Percentiles rank a stretch among this genome's conserved stretches.
phyloP scores from a whole-genome alignment of 2,888 invertebrate genomes.

The Campoplex capitator region DNA sequence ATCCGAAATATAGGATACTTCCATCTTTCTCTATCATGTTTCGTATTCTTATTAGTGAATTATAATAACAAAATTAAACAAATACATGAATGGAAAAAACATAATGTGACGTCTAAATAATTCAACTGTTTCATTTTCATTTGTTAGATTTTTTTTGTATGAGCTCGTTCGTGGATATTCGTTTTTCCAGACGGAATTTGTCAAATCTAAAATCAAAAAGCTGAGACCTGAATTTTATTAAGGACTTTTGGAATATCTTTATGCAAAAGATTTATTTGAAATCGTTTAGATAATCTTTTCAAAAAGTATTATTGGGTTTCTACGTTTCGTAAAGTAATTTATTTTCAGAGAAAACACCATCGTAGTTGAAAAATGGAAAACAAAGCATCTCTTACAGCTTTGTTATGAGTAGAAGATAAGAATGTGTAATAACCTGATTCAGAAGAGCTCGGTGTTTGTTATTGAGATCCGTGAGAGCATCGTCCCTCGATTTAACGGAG shows the following conservation, averaged over 20 bases:
- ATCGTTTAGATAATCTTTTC: background rate
- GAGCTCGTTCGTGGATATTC: background rate
- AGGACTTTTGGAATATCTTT: background rate
- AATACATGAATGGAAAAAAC: background rate
- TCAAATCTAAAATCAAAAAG: no score
- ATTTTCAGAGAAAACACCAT: background rate
- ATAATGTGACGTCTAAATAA: background rate
- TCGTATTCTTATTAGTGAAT: no score
- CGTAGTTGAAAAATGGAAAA: background rate
- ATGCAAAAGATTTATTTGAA: no score
- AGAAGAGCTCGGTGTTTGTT: constrained; percentile 82
- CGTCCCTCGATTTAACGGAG: constrained; percentile 84
- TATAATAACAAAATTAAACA: background rate
- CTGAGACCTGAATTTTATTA: background rate
- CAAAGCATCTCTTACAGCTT: background rate
- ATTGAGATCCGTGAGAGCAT: constrained; percentile 84
- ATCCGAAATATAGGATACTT: background rate
- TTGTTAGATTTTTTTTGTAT: background rate
- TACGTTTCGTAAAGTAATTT: background rate
- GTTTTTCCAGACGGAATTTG: no score
- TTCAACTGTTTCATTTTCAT: background rate
- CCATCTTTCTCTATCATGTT: no score
- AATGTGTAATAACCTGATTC: constrained; percentile 77
- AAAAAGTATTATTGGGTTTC: background rate
- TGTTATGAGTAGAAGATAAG: background rate